Evolutionary conservation across 2,113 vertebrate species (phyloP), one percentile per base, ranked within the genome.

Genomic region (Fulmarus glacialis): DNA sequence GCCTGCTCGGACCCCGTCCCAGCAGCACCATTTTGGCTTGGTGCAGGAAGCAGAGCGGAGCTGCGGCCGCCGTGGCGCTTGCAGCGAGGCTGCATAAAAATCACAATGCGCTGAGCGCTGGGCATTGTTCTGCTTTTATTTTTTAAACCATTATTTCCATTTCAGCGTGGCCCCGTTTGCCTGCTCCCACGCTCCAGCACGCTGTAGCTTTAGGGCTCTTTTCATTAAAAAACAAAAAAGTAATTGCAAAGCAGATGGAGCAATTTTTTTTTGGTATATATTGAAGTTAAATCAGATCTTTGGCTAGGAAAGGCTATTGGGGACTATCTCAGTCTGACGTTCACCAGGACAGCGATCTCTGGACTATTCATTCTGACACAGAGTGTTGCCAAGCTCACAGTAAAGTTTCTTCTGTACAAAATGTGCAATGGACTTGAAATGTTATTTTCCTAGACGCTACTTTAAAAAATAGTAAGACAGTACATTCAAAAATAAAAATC

Each of bases 91-190:
- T 50, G 42, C 9, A 11, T 5, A 26, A 62, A 81, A 52, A 32
- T 34, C 85, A 8, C 42, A 27, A 4, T 0, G 15, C 3, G 4
- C 66, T 0, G 2, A 70, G 38, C 0, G 0, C n/a, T 22, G 55
- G 23, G 36, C 66, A 80, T 86, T 89, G 72, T 87, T 90, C 63
- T 34, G 30, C 64, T 89, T 84, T 75, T 59, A 29, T 72, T 90
- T 74, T 36, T 79, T 14, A 80, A 82, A 62, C 15, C 43, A 12
- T 47, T 30, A 24, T 94, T 95, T 47, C 64, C 32, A 24, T 29
- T 59, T 71, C 3, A 1, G n/a, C 1, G 0, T 26, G 67, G 83
- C 52, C 66, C 15, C 1, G 0, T 63, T 72, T 64, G 56, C n/a
- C 52, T 67, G 26, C 30, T 87, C 55, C 63, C 47, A 11, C 19